Percentiles rank a stretch among this genome's conserved stretches.
Evolutionary conservation across 2,113 vertebrate species (phyloP).

Genomic region (Lutjanus erythropterus): DNA sequence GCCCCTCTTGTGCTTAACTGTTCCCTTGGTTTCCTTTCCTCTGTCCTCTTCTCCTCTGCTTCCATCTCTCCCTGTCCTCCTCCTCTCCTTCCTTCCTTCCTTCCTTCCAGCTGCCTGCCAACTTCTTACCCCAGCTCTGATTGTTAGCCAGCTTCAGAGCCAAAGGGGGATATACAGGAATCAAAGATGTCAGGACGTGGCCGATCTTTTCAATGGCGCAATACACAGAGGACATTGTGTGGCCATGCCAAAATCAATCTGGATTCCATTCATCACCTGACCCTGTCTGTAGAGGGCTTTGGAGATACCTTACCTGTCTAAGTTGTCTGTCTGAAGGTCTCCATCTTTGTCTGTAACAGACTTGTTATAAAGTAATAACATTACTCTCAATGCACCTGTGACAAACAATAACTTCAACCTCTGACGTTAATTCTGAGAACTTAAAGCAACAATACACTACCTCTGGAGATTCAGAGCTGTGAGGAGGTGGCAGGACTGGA

Average conservation of each 20-base stretch:
- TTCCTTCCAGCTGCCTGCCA: slow-evolving; percentile 34
- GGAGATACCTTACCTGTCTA: slow-evolving; percentile 18
- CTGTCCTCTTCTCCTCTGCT: neutral
- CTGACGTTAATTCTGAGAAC: neutral
- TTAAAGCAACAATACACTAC: neutral
- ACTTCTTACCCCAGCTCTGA: slow-evolving; percentile 46
- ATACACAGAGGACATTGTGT: slow-evolving; percentile 64
- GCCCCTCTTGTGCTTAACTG: neutral
- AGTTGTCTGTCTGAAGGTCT: slow-evolving; percentile 39
- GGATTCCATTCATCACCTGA: slow-evolving; percentile 69
- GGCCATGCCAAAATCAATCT: slow-evolving; percentile 75
- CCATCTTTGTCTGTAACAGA: slow-evolving; percentile 17
- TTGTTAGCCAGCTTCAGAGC: slow-evolving; percentile 52
- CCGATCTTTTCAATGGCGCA: slow-evolving; percentile 65
- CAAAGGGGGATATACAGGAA: slow-evolving; percentile 68
- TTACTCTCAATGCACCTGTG: neutral
- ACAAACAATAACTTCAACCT: neutral
- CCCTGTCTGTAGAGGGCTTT: slow-evolving; percentile 55
- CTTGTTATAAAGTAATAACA: slow-evolving; percentile 23
- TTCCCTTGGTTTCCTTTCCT: neutral
- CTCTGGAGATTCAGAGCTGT: neutral
- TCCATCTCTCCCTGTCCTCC: neutral
- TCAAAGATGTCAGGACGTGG: slow-evolving; percentile 71
- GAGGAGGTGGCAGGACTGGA: neutral
- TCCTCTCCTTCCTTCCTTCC: neutral